These are phyloP conservation scores for Neodiprion virginianus DNA, from an alignment of 1,140 invertebrate genomes.

Conservation along the genomic window DNA sequence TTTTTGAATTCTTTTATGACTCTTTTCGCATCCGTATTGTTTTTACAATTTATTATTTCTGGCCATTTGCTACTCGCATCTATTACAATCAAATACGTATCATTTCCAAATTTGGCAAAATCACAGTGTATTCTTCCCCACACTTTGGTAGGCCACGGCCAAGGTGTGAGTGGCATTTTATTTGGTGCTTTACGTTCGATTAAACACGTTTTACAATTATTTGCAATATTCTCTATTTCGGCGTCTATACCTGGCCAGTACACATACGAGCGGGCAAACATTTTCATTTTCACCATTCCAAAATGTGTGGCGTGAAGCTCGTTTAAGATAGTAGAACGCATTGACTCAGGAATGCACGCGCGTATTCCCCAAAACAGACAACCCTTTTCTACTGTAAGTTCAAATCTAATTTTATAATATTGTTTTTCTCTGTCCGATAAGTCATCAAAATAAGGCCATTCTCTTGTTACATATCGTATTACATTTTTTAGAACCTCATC, in stretches of 20 bases:
- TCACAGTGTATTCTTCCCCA: conserved; percentile 18
- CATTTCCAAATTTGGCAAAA: conserved; percentile 16
- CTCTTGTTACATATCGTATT: background rate
- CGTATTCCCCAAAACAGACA: conserved; percentile 34
- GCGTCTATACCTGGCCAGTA: conserved; percentile 58
- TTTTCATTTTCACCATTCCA: conserved; percentile 57
- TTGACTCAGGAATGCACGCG: conserved; percentile 40
- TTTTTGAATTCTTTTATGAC: conserved; percentile 20
- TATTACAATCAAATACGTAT: conserved; percentile 26
- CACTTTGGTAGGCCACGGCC: background rate
- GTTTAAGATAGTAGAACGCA: conserved; percentile 34
- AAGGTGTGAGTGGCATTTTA: background rate
- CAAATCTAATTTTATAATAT: background rate
- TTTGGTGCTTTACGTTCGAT: conserved; percentile 11
- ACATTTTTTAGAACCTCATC: background rate
- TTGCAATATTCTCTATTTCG: conserved; percentile 44
- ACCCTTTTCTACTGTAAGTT: conserved; percentile 6
- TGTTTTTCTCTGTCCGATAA: background rate
- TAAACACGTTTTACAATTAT: conserved; percentile 37
- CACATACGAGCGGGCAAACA: conserved; percentile 47
- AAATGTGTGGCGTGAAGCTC: conserved; percentile 54
- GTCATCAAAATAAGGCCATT: background rate
- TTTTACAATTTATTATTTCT: conserved; percentile 17
- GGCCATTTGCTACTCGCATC: conserved; percentile 24
- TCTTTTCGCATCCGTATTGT: conserved; percentile 11